Evolutionary conservation across 2,113 vertebrate species (phyloP), one percentile per base, ranked within the genome.

Genomic region (Mustela nigripes): DNA sequence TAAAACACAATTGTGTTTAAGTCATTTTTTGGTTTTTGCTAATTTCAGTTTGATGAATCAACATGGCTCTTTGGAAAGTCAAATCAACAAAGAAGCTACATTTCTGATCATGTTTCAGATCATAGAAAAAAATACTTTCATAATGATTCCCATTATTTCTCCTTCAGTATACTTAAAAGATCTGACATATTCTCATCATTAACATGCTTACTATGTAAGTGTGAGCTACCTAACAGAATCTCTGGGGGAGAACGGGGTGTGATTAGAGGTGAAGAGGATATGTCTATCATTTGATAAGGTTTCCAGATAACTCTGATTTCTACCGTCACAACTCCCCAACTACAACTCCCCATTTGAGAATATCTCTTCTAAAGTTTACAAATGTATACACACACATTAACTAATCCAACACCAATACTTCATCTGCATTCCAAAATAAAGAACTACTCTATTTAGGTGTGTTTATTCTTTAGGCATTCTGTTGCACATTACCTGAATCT

Each of bases 31-130:
- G 22, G 3, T 67, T 73, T 74, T 90, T 80, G 36, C 31, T 94
- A 48, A 79, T 83, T 90, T 33, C 31, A 74, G 10, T 96, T 74
- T 93, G n/a, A 65, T 96, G 28, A 93, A 31, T 87, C 45, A 81
- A 22, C 62, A 39, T 84, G 45, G 26, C 58, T 96, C 3, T 86
- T 87, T 62, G n/a, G 63, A 86, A 85, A 86, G 5, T 94, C 83
- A n/a, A 42, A 1, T 95, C 74, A 96, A 42, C 19, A 90, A 87
- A 73, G 36, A 80, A 95, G 87, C 53, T 48, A 16, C 53, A 63
- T 91, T 92, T 95, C 39, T 76, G 22, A 78, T 84, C 74, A 94
- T 9, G 84, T 94, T 89, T 94, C 42, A 76, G 48, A 2, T 48
- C 74, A 24, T 28, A 48, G 83, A 65, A 93, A 87, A 90, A 82